Percentiles rank a stretch among this genome's conserved stretches.
These are phyloP conservation scores for Sakesphorus luctuosus DNA, from an alignment of 2,113 vertebrate species.

Conservation along the genomic window DNA sequence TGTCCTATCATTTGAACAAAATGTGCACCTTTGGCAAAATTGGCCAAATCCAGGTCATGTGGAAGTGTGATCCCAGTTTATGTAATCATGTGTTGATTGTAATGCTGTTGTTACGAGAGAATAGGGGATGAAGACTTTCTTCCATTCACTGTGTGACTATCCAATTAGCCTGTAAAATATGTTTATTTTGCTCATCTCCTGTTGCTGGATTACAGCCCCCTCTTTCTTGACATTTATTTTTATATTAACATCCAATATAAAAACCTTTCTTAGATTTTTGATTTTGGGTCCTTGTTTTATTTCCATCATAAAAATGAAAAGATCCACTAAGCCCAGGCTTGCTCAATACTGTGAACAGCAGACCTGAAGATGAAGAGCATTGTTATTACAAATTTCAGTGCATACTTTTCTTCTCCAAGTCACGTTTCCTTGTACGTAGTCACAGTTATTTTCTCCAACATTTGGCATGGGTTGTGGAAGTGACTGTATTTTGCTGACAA, in stretches of 20 bases:
- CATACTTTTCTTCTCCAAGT: not conserved
- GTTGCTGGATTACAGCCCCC: not conserved
- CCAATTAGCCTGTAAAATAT: not conserved
- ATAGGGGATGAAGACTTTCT: not conserved
- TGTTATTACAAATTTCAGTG: not conserved
- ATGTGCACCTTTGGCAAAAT: not conserved
- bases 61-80: not conserved
- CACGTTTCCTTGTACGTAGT: not conserved
- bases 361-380: not conserved
- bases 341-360: not conserved
- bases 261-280: not conserved
- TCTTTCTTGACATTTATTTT: not conserved
- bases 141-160: accelerated
- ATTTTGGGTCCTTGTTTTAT: not conserved
- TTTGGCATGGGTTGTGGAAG: not conserved
- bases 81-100: not conserved
- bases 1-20: not conserved
- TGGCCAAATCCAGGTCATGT: not conserved
- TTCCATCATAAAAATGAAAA: not conserved
- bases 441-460: not conserved
- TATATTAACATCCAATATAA: not conserved
- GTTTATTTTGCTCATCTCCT: not conserved
- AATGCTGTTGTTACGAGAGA: not conserved
- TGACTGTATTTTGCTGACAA: not conserved
- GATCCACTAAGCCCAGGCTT: not conserved